These are phyloP conservation scores for Periparus ater DNA, from an alignment of 2,797 vertebrate species.

Conservation along the genomic window DNA sequence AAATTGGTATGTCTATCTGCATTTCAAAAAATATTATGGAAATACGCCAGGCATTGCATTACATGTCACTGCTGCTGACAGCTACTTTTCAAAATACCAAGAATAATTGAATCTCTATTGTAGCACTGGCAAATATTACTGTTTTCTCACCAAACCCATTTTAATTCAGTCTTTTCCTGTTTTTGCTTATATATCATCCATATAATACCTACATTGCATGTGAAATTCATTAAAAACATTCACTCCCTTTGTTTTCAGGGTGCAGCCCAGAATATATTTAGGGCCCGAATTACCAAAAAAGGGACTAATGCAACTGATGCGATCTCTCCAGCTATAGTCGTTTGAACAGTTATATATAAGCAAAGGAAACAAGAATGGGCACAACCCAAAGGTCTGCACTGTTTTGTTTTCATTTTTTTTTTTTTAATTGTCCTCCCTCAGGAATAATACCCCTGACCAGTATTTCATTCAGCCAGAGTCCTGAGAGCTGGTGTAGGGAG, in stretches of 20 bases:
- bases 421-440: not conserved
- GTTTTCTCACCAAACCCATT: constrained; percentile 30
- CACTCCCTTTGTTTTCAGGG: constrained; percentile 70
- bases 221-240: constrained; percentile 66
- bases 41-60: not conserved
- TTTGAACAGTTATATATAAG: constrained; percentile 68
- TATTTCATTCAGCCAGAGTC: not conserved
- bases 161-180: constrained; percentile 23
- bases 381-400: constrained; percentile 66
- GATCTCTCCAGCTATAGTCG: constrained; percentile 66
- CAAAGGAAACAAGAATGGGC: constrained; percentile 68
- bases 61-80: not conserved
- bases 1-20: not conserved
- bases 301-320: constrained; percentile 67
- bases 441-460: not conserved
- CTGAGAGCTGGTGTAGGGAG: not conserved
- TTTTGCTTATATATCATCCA: constrained; percentile 52
- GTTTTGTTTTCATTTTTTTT: constrained; percentile 47
- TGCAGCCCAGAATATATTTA: constrained; percentile 69
- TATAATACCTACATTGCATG: constrained; percentile 56
- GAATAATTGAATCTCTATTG: not conserved
- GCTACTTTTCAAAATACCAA: not conserved
- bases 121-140: constrained; percentile 10
- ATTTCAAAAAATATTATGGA: not conserved
- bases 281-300: constrained; percentile 67